These are phyloP conservation scores for Plebejus argus DNA, from an alignment of 2,888 invertebrate species.

Conservation along the genomic window DNA sequence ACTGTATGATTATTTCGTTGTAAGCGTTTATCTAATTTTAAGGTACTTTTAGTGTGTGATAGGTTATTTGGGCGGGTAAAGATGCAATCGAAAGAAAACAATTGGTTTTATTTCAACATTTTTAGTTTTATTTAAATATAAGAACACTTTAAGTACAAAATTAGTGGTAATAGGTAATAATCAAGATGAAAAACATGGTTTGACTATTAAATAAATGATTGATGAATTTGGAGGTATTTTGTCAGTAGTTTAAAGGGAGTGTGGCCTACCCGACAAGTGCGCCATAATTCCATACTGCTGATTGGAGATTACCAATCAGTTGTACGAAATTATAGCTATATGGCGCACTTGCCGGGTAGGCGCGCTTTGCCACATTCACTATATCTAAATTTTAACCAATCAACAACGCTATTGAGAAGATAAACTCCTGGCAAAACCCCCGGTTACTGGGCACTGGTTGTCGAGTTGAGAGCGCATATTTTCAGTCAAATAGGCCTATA, in stretches of 20 bases:
- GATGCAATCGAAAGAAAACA: not conserved
- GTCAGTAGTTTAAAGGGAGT: no score
- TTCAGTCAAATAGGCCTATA: no score
- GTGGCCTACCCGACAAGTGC: no score
- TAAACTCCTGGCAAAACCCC: not conserved
- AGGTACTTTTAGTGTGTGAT: not conserved
- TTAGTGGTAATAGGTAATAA: not conserved
- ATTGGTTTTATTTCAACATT: constrained; percentile 25
- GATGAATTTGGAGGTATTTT: no score
- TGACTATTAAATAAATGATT: no score
- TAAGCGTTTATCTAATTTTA: constrained; percentile 14
- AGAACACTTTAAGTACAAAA: constrained; percentile 3
- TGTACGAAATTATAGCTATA: no score
- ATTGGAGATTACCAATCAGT: no score
- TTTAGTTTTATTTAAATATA: constrained; percentile 11
- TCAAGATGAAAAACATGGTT: no score
- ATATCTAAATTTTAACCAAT: not conserved
- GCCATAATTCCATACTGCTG: no score
- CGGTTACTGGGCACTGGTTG: not conserved
- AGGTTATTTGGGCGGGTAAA: not conserved
- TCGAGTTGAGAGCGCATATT: not conserved
- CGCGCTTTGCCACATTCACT: no score
- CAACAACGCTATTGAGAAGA: not conserved
- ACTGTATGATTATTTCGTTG: not conserved
- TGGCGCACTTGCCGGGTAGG: no score